phyloP scores from a whole-genome alignment of 2,113 vertebrate genomes.

The Pagrus major region DNA sequence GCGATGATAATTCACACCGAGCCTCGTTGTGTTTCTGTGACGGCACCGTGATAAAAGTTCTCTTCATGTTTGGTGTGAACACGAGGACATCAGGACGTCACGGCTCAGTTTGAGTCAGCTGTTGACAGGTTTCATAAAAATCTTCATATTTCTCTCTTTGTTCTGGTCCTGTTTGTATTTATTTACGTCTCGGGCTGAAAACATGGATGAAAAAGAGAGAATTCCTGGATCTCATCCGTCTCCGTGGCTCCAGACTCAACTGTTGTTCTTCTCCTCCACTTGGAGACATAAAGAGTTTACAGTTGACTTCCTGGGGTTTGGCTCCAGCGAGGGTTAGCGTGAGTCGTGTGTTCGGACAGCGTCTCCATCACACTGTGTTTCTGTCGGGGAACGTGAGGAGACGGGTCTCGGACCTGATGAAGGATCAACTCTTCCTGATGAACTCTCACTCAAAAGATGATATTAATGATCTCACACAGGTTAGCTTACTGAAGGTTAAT shows the following conservation, averaged over 20 bases:
- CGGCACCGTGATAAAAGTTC: no score
- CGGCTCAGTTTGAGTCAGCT: background rate
- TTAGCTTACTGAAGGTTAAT: no score
- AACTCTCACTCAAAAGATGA: no score
- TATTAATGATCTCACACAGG: no score
- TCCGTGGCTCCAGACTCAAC: slow-evolving; percentile 52
- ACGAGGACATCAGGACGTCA: no score
- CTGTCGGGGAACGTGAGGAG: background rate
- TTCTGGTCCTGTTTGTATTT: slow-evolving; percentile 26
- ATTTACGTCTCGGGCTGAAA: slow-evolving; percentile 49
- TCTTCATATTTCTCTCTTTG: background rate
- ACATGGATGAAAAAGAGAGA: slow-evolving; percentile 52
- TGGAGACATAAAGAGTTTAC: slow-evolving; percentile 42
- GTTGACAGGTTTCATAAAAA: background rate
- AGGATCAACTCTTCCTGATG: no score
- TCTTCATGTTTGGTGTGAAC: no score
- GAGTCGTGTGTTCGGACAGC: background rate
- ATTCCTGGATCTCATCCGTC: slow-evolving; percentile 43
- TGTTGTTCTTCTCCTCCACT: slow-evolving; percentile 60
- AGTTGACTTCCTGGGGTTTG: slow-evolving; percentile 44
- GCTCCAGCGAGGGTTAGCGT: background rate
- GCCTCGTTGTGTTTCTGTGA: no score
- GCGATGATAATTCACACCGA: no score
- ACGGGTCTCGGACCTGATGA: background rate
- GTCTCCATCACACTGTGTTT: slow-evolving; percentile 11